Evolutionary conservation across 2,797 vertebrate genomes (phyloP), one percentile per base, ranked within the genome.

Genomic region (Sebastiscus tertius): DNA sequence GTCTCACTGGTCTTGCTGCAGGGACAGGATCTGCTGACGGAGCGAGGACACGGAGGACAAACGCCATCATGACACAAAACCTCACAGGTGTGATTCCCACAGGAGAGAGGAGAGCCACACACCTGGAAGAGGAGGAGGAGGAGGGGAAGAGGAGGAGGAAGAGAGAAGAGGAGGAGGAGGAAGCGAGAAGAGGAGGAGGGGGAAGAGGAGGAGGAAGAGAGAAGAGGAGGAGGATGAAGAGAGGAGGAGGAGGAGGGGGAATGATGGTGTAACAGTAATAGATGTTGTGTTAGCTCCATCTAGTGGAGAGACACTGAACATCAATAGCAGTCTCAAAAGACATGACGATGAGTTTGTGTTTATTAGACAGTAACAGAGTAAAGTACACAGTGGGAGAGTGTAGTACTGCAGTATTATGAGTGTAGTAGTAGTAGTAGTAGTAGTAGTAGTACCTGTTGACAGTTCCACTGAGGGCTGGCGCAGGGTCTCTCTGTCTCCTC

Each of bases 41-140:
- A 97, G 46, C 97, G 97, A 80, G 98, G 98, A 93, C 98, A 99
- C 8, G 95, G 95, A 87, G 97, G 97, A 96, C 98, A 99, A 34
- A 72, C 78, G 39, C 96, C 97, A 2, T 93, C 79, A 18, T 99
- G 98, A 91, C 98, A 99, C 75, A 95, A 82, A 11, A 88, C 89
- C 78, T 99, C 98, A 94, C 98, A 99, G 4, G 96, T 97, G 84
- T 99, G 98, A 93, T 98, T 97, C 6, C 97, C 96, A 93, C 98
- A 99, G 13, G 96, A 92, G 71, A 99, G 95, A 1, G 75, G 90
- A 54, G 92, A 93, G 0, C 97, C 95, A 84, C 98, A 99, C 13
- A 96, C 94, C 98, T 94, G 86, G 12, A 6, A 14, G 8, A 46
- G 42, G 13, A 46, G 36, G 36, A 39, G 12, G 36, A 39, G 36